Conservation (phyloP, 2,113 vertebrate species). For the Melanerpes aurifrons region DNA sequence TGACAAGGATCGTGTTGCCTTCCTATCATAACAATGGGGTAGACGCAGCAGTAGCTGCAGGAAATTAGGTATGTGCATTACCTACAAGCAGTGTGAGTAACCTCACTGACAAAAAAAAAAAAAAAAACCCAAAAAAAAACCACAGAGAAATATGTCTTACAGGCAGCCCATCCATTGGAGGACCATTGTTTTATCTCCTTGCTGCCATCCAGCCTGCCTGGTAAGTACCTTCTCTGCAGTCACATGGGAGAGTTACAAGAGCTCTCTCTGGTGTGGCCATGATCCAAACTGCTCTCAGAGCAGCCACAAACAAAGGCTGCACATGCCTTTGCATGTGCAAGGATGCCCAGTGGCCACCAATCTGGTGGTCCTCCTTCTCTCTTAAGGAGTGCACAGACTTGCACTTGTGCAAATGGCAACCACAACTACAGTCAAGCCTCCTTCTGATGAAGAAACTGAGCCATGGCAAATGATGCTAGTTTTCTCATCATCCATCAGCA, state of each 20-base stretch:
- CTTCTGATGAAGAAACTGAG: accelerated
- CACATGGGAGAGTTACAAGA: background rate
- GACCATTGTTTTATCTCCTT: background rate
- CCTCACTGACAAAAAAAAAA: background rate
- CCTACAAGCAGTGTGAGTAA: background rate
- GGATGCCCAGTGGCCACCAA: background rate
- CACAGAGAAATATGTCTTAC: background rate
- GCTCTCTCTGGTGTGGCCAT: accelerated
- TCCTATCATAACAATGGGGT: background rate
- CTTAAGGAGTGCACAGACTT: accelerated
- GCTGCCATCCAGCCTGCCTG: background rate
- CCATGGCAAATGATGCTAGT: background rate
- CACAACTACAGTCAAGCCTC: background rate
- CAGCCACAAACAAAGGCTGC: background rate
- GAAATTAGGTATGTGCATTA: background rate
- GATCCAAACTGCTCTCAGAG: background rate
- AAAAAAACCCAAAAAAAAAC: too few relatives aligned
- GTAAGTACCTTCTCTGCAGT: background rate
- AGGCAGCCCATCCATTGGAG: background rate
- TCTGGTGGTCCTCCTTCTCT: background rate
- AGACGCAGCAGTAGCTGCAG: background rate
- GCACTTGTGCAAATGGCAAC: background rate
- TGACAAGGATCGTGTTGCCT: background rate
- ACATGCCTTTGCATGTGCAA: accelerated
- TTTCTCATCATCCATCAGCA: background rate